phyloP scores from a whole-genome alignment of 1,140 invertebrate genomes.

The Palaemon carinicauda region DNA sequence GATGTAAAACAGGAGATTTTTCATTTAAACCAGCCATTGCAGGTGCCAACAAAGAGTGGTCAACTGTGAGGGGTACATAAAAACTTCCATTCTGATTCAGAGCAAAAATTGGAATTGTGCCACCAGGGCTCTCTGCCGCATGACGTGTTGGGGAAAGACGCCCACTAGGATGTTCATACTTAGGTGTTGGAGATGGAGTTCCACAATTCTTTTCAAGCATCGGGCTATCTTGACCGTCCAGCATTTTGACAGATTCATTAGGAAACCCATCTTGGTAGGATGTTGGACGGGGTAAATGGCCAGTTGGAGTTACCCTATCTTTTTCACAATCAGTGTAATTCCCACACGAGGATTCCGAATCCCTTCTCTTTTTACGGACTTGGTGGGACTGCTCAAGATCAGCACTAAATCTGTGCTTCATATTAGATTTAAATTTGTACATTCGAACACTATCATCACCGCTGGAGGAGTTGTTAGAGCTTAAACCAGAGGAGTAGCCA shows the following conservation, averaged over 20 bases:
- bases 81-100: conserved; percentile 86
- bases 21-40: conserved; percentile 69
- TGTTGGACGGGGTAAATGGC: background rate
- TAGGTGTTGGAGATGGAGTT: conserved; percentile 15
- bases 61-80: conserved; percentile 89
- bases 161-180: conserved; percentile 6
- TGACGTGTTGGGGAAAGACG: background rate
- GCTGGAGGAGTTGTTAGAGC: conserved; percentile 53
- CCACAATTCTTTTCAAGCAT: conserved; percentile 26
- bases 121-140: conserved; percentile 19
- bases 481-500: conserved; percentile 35
- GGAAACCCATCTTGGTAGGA: conserved; percentile 27
- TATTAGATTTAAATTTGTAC: conserved; percentile 93
- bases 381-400: conserved; percentile 59
- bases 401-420: conserved; percentile 81
- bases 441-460: conserved; percentile 48
- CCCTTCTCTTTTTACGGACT: conserved; percentile 53
- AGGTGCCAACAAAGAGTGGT: conserved; percentile 77
- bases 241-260: conserved; percentile 14
- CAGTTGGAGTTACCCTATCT: conserved; percentile 43
- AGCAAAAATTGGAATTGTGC: conserved; percentile 78
- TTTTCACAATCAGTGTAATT: conserved; percentile 56
- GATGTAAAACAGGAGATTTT: conserved; percentile 77
- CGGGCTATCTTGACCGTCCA: conserved; percentile 29
- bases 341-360: conserved; percentile 46